Conservation (phyloP, 2,888 invertebrate species). For the Netelia inedita region DNA sequence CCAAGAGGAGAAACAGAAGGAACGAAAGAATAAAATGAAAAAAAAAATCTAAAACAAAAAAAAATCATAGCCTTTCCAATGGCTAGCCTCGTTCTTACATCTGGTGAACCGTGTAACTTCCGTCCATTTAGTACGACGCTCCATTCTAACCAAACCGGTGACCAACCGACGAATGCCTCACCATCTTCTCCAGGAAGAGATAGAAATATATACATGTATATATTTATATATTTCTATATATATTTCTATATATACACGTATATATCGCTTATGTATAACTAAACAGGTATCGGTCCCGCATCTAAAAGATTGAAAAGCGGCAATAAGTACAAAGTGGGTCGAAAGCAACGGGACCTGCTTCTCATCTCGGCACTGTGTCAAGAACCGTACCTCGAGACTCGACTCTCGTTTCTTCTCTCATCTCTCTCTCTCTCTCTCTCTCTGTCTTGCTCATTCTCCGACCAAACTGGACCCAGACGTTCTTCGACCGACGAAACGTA, state of each 20-base stretch:
- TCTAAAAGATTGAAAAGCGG: slow-evolving; percentile 76
- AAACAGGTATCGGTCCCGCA: slow-evolving; percentile 23
- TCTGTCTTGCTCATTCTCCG: slow-evolving; percentile 14
- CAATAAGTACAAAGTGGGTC: slow-evolving; percentile 79
- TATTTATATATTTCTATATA: too few relatives aligned
- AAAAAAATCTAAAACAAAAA: neutral
- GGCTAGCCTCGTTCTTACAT: neutral
- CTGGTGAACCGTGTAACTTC: neutral
- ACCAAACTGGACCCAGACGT: slow-evolving; percentile 23
- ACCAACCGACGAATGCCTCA: neutral
- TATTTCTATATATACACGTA: too few relatives aligned
- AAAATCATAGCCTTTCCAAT: neutral
- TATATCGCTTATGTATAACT: neutral
- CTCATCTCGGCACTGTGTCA: slow-evolving; percentile 79
- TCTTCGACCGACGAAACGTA: slow-evolving; percentile 50
- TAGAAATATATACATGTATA: too few relatives aligned
- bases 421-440: slow-evolving; percentile 18
- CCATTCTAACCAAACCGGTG: neutral
- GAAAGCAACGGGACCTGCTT: slow-evolving; percentile 83
- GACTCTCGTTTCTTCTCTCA: slow-evolving; percentile 28
- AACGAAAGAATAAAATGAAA: neutral
- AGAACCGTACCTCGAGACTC: slow-evolving; percentile 74
- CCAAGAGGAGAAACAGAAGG: neutral
- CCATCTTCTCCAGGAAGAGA: too few relatives aligned
- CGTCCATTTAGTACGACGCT: neutral